Conservation (phyloP, 2,888 invertebrate genomes). For the Agriopis aurantiaria region DNA sequence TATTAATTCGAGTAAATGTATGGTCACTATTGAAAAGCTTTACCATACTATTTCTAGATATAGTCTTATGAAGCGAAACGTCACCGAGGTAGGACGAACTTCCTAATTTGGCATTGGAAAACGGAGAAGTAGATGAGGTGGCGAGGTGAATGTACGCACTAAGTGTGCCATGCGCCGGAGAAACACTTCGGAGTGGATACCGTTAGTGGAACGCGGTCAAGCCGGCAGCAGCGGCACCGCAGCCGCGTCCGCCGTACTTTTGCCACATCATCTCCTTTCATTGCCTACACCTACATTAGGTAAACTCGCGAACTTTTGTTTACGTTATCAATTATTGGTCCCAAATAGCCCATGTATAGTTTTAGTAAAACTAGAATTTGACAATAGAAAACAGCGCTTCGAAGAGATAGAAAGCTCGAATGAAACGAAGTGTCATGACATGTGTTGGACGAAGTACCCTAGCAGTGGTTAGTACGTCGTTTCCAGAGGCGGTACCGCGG, state of each 20-base stretch:
- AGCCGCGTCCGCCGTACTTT: conserved; percentile 62
- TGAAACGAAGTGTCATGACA: conserved; percentile 1
- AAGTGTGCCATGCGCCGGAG: conserved; percentile 84
- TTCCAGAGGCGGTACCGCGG: conserved; percentile 56
- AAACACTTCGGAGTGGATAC: conserved; percentile 84
- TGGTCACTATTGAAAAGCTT: not conserved
- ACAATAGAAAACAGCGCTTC: not conserved
- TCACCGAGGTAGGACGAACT: conserved; percentile 6
- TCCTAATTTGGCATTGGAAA: conserved; percentile 39
- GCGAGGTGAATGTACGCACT: conserved; percentile 84
- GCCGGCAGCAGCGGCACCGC: conserved; percentile 74
- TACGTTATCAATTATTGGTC: conserved; percentile 1
- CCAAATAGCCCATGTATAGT: not conserved
- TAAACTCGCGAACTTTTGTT: not conserved
- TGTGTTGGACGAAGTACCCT: not conserved
- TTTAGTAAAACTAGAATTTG: conserved; percentile 1
- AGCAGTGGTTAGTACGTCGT: conserved; percentile 18
- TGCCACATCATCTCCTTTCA: conserved; percentile 62
- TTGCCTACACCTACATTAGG: conserved; percentile 35
- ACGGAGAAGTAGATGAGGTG: conserved; percentile 69
- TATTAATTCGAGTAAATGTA: not conserved
- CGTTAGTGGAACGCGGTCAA: conserved; percentile 86
- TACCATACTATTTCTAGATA: not conserved
- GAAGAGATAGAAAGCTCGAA: not conserved
- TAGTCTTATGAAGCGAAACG: not conserved